These are phyloP conservation scores for Meiosimyza platycephala DNA, from an alignment of 2,888 invertebrate genomes.

Conservation along the genomic window DNA sequence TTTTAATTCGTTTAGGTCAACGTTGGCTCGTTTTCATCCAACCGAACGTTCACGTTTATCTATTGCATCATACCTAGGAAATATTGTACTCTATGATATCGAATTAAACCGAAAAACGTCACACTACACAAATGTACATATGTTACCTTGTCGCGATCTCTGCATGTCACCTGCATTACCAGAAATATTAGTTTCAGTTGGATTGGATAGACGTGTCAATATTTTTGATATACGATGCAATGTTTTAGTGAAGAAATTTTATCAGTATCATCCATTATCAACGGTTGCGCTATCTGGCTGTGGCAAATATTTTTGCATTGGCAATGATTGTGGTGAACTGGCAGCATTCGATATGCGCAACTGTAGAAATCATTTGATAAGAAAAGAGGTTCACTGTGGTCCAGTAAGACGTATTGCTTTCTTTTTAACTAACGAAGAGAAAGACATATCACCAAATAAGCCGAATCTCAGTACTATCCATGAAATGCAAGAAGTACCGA, in stretches of 20 bases:
- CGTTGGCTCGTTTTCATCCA: constrained; percentile 65
- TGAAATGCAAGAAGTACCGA: no score
- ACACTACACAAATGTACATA: constrained; percentile 57
- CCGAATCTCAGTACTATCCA: no score
- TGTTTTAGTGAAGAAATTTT: constrained; percentile 46
- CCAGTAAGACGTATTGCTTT: constrained; percentile 57
- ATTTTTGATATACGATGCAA: constrained; percentile 64
- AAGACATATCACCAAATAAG: no score
- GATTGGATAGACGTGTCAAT: constrained; percentile 64
- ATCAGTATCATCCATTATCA: constrained; percentile 60
- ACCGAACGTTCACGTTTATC: constrained; percentile 61
- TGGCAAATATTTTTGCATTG: constrained; percentile 63
- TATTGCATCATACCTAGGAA: constrained; percentile 62
- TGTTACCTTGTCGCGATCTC: constrained; percentile 64
- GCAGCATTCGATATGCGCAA: constrained; percentile 63
- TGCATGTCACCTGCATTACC: constrained; percentile 59
- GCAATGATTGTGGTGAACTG: constrained; percentile 65
- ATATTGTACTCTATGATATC: constrained; percentile 61
- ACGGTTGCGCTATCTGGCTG: constrained; percentile 63
- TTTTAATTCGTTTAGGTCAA: constrained; percentile 52
- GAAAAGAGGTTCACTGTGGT: constrained; percentile 57
- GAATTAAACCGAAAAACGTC: constrained; percentile 59
- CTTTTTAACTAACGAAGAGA: no score
- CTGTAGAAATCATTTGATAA: constrained; percentile 54
- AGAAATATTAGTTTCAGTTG: constrained; percentile 61